A percentile compares a stretch with the other conserved stretches of the same genome.
Conservation (phyloP, 2,113 vertebrate genomes). For the Megatriorchis doriae region DNA sequence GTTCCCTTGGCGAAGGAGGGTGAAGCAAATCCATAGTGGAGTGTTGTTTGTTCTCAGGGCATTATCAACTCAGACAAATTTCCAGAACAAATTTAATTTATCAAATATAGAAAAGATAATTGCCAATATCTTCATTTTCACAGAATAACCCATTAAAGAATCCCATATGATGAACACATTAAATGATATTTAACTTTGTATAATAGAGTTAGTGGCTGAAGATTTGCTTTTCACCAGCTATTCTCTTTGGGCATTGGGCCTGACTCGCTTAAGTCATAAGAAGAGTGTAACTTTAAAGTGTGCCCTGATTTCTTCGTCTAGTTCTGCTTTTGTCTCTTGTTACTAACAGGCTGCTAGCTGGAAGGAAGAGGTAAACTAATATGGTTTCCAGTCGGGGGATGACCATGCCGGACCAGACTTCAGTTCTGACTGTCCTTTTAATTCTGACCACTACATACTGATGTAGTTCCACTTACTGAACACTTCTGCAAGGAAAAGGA, state of each 20-base stretch:
- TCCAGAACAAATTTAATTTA: neutral
- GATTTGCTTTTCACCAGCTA: neutral
- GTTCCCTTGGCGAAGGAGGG: neutral
- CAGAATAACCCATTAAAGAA: neutral
- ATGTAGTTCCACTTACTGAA: neutral
- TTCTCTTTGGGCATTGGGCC: neutral
- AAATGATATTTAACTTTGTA: neutral
- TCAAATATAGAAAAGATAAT: neutral
- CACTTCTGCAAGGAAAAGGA: neutral
- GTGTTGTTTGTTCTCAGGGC: neutral
- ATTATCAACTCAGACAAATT: neutral
- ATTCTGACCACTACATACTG: neutral
- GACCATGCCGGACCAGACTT: neutral
- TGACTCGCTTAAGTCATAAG: neutral
- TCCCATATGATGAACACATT: neutral
- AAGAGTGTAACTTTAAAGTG: neutral
- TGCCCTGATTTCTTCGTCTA: neutral
- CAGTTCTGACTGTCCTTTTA: neutral
- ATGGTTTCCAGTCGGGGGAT: neutral
- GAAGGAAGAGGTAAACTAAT: neutral
- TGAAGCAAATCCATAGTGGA: neutral
- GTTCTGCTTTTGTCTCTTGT: neutral
- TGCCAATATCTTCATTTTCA: neutral
- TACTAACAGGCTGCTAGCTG: neutral
- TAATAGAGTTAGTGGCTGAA: neutral